Conservation (phyloP, 2,888 invertebrate species). For the Patella caerulea region DNA sequence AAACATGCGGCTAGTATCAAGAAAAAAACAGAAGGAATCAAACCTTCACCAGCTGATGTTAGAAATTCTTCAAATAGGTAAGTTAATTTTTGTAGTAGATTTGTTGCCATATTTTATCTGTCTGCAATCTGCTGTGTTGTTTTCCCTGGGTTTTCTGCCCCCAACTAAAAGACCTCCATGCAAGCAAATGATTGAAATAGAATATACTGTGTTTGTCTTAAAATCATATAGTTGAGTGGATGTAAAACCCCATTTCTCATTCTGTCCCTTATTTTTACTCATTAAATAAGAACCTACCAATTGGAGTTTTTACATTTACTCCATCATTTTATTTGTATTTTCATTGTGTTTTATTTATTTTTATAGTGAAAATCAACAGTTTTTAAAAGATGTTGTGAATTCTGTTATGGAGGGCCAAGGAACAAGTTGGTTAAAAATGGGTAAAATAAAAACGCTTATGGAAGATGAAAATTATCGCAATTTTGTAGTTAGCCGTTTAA, state of each 20-base stretch:
- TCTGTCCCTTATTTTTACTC: neutral
- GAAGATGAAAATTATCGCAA: conserved; percentile 99
- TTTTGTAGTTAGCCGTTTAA: conserved; percentile 93
- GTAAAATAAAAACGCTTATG: conserved; percentile 93
- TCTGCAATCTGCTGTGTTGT: too few relatives aligned
- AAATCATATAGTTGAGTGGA: too few relatives aligned
- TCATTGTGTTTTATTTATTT: conserved; percentile 1
- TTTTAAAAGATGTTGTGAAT: conserved; percentile 90
- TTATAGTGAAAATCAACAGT: conserved; percentile 87
- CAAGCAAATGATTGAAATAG: too few relatives aligned
- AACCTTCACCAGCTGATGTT: conserved; percentile 45
- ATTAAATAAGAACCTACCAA: neutral
- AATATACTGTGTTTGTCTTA: too few relatives aligned
- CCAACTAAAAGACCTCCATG: too few relatives aligned
- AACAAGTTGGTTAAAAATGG: conserved; percentile 95
- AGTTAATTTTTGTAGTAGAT: neutral
- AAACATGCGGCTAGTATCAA: conserved; percentile 65
- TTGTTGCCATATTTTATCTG: too few relatives aligned
- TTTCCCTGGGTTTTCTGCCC: too few relatives aligned
- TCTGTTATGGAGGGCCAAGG: conserved; percentile 92
- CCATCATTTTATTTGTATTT: neutral
- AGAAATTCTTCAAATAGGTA: conserved; percentile 62
- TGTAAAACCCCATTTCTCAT: neutral
- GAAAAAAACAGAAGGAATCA: conserved; percentile 47
- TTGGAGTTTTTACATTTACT: neutral